Percentiles rank a stretch among this genome's conserved stretches.
Evolutionary conservation across 1,140 invertebrate genomes (phyloP).

Genomic region (Mizuhopecten yessoensis): DNA sequence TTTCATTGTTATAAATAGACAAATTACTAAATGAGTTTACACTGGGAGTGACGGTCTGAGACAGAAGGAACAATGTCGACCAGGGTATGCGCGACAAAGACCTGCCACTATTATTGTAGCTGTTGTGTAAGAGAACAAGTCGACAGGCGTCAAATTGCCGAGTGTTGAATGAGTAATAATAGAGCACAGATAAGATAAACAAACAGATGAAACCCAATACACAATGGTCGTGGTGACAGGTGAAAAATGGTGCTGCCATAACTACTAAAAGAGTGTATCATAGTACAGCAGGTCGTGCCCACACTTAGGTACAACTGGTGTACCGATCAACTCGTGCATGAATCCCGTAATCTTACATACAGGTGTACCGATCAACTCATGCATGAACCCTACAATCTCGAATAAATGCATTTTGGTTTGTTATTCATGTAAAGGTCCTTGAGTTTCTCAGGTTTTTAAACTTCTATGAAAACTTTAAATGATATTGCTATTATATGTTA

Average conservation of each 20-base stretch:
- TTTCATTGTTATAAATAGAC: slow-evolving; percentile 5
- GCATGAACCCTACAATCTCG: slow-evolving; percentile 7
- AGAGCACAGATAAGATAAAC: background rate
- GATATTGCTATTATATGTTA: background rate
- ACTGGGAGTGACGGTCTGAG: background rate
- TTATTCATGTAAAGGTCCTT: slow-evolving; percentile 16
- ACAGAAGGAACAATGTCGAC: slow-evolving; percentile 2
- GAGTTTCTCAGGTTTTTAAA: slow-evolving; percentile 28
- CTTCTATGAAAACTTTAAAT: background rate
- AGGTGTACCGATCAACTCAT: slow-evolving; percentile 4
- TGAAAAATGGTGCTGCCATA: slow-evolving; percentile 20
- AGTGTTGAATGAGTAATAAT: background rate
- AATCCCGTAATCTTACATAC: background rate
- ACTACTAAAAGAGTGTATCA: slow-evolving; percentile 33
- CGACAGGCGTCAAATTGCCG: background rate
- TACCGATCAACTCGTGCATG: background rate
- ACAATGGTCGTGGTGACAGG: slow-evolving; percentile 31
- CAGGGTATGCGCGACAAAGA: background rate
- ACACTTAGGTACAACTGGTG: background rate
- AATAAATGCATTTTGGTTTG: background rate
- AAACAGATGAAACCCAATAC: background rate
- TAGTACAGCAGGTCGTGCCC: slow-evolving; percentile 22
- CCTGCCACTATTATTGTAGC: background rate
- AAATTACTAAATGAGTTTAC: slow-evolving; percentile 32
- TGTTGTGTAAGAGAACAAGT: background rate